Conservation (phyloP, 2,113 vertebrate genomes). For the Bufo bufo region DNA sequence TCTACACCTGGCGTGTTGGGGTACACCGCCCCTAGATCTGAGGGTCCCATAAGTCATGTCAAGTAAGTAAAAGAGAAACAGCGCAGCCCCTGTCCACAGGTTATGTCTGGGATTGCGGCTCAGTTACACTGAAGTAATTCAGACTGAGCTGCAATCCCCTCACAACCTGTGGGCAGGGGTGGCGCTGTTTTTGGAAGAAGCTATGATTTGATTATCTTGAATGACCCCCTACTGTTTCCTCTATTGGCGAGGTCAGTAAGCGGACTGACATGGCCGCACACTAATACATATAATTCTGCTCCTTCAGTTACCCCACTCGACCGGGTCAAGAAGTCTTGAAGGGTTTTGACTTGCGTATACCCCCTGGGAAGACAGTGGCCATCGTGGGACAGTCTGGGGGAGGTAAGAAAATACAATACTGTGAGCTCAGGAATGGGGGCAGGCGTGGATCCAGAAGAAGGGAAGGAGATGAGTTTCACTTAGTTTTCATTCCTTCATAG, state of each 20-base stretch:
- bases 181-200: background rate
- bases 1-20: no score
- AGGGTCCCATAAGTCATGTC: no score
- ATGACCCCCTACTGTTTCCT: background rate
- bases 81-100: no score
- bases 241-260: background rate
- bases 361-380: conserved; percentile 85
- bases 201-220: background rate
- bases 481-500: background rate
- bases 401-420: conserved; percentile 72
- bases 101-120: background rate
- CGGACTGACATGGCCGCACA: background rate
- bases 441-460: background rate
- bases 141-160: background rate
- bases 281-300: background rate
- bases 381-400: conserved; percentile 93
- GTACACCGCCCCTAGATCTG: no score
- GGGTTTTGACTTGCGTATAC: conserved; percentile 82
- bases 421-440: background rate
- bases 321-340: conserved; percentile 79
- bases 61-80: no score
- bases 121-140: background rate
- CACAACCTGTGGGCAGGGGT: background rate
- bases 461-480: background rate
- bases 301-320: conserved; percentile 86